Evolutionary conservation across 2,888 invertebrate genomes (phyloP).

Genomic region (Plutella xylostella): DNA sequence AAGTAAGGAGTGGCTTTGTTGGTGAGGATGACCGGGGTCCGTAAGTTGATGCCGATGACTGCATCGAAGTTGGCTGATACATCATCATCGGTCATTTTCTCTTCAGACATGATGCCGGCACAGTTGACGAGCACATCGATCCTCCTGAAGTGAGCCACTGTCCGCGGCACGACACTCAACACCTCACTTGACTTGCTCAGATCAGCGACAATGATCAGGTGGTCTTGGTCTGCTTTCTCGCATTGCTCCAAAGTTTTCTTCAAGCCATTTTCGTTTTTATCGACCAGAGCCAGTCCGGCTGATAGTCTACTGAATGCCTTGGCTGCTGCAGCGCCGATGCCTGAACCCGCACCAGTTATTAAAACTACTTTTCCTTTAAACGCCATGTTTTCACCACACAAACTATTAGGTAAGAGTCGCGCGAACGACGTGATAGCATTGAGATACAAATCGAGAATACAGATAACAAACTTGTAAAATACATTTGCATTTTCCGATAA

Average conservation of each 20-base stretch:
- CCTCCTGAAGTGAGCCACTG: not conserved
- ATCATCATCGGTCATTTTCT: not conserved
- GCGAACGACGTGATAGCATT: not conserved
- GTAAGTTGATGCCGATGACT: constrained; percentile 1
- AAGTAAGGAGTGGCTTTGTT: constrained; percentile 3
- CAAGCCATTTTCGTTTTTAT: not conserved
- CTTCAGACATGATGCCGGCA: not conserved
- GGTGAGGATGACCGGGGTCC: not conserved
- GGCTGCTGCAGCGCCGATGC: not conserved
- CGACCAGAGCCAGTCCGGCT: not conserved
- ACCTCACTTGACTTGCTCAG: constrained; percentile 1
- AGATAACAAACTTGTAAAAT: not conserved
- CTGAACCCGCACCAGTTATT: constrained; percentile 1
- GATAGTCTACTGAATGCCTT: not conserved
- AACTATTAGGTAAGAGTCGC: not conserved
- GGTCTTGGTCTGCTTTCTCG: not conserved
- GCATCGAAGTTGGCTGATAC: not conserved
- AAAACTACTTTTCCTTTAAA: not conserved
- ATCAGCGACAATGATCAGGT: constrained; percentile 3
- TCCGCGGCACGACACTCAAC: constrained; percentile 6
- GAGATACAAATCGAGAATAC: not conserved
- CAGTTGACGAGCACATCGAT: constrained; percentile 4
- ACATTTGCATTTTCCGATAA: no score
- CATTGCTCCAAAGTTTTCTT: not conserved
- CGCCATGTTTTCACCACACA: not conserved